Conservation (phyloP, 2,797 vertebrate genomes). For the Cossypha polioptera region DNA sequence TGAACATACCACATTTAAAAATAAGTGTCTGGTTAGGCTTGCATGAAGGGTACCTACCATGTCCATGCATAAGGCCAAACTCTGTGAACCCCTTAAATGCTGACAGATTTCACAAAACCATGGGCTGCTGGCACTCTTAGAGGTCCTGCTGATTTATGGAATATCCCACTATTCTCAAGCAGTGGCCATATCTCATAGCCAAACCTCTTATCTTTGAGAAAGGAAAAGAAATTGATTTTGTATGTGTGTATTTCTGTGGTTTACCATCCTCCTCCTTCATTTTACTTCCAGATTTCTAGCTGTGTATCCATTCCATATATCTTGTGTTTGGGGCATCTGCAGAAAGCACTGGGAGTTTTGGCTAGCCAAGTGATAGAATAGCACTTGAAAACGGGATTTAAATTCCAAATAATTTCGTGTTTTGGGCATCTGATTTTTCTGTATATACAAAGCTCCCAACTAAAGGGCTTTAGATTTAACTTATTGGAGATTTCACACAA, state of each 20-base stretch:
- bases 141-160: not conserved
- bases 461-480: not conserved
- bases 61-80: not conserved
- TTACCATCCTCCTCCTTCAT: not conserved
- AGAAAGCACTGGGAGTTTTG: not conserved
- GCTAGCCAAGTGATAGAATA: not conserved
- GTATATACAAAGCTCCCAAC: not conserved
- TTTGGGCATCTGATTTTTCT: not conserved
- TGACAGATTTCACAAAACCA: not conserved
- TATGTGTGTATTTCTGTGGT: not conserved
- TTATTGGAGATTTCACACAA: not conserved
- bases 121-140: not conserved
- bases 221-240: not conserved
- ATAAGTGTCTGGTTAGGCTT: not conserved
- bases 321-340: not conserved
- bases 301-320: not conserved
- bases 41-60: not conserved
- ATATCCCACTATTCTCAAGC: not conserved
- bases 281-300: not conserved
- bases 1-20: not conserved
- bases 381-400: not conserved
- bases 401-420: not conserved
- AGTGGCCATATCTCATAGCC: not conserved
- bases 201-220: not conserved
- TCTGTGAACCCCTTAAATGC: not conserved